Percentiles rank a stretch among this genome's conserved stretches.
Conservation (phyloP, 2,113 vertebrate species). For the Nettapus auritus region DNA sequence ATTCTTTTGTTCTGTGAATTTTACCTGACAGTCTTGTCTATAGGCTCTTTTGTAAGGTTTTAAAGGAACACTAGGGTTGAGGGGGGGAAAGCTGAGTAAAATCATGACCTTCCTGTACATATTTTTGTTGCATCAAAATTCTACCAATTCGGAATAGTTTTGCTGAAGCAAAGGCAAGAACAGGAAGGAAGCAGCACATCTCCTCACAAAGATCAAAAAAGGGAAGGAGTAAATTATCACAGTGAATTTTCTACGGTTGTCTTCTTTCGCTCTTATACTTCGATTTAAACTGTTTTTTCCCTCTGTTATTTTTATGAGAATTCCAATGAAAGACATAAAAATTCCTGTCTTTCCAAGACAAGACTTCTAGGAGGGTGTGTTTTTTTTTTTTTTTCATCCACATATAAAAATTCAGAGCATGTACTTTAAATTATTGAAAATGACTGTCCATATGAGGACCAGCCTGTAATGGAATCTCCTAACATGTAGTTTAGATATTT, state of each 20-base stretch:
- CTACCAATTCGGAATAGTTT: constrained; percentile 60
- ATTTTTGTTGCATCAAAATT: constrained; percentile 43
- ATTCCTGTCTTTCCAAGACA: background rate
- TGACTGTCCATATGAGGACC: background rate
- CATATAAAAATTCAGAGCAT: background rate
- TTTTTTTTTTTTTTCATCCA: background rate
- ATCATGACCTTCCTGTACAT: constrained; percentile 47
- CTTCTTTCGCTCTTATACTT: background rate
- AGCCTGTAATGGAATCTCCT: background rate
- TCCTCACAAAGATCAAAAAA: background rate
- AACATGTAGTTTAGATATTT: constrained; percentile 25
- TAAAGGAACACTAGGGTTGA: constrained; percentile 56
- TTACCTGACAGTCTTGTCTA: constrained; percentile 71
- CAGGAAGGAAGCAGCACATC: constrained; percentile 8
- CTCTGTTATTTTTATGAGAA: background rate
- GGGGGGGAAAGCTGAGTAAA: constrained; percentile 53
- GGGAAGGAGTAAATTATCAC: background rate
- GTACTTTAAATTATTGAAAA: background rate
- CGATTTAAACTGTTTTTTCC: background rate
- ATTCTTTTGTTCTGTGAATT: constrained; percentile 77
- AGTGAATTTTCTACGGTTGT: background rate
- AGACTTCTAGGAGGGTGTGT: background rate
- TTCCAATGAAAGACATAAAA: background rate
- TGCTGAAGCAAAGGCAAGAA: constrained; percentile 21
- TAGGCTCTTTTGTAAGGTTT: constrained; percentile 63